phyloP scores from a whole-genome alignment of 2,113 vertebrate species.

The Coreoperca whiteheadi region DNA sequence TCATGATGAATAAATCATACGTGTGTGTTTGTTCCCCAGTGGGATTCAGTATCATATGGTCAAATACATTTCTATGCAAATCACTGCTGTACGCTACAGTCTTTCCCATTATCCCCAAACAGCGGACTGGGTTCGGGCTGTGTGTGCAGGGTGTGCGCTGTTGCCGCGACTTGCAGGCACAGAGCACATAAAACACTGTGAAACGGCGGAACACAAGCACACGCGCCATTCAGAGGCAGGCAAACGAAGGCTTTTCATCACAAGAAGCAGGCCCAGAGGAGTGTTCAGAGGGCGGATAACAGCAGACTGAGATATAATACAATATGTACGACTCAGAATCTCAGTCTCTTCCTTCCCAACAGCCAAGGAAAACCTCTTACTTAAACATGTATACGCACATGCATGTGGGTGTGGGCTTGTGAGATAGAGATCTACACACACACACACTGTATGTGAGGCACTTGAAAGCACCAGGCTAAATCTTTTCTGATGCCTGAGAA shows the following conservation, averaged over 20 bases:
- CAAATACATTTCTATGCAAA: neutral
- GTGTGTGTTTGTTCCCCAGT: neutral
- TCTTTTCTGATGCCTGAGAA: slow-evolving; percentile 45
- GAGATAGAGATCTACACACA: too few species aligned
- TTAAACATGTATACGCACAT: neutral
- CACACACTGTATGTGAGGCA: neutral
- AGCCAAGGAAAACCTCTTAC: neutral
- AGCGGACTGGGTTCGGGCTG: neutral
- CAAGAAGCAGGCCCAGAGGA: slow-evolving; percentile 1
- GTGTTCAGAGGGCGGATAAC: neutral
- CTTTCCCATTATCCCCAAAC: neutral
- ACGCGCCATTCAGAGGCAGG: slow-evolving; percentile 4
- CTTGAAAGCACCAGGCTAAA: neutral
- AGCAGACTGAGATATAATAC: neutral
- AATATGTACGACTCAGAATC: neutral
- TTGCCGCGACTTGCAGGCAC: neutral
- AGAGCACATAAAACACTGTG: slow-evolving; percentile 21
- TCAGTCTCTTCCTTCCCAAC: neutral
- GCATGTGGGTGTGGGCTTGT: neutral
- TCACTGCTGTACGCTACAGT: neutral
- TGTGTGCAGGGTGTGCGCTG: neutral
- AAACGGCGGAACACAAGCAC: slow-evolving; percentile 1
- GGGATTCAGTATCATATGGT: neutral
- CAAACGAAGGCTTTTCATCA: slow-evolving; percentile 30
- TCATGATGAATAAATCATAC: neutral